Evolutionary conservation across 1,140 invertebrate species (phyloP).

Genomic region (Micrasema longulum): DNA sequence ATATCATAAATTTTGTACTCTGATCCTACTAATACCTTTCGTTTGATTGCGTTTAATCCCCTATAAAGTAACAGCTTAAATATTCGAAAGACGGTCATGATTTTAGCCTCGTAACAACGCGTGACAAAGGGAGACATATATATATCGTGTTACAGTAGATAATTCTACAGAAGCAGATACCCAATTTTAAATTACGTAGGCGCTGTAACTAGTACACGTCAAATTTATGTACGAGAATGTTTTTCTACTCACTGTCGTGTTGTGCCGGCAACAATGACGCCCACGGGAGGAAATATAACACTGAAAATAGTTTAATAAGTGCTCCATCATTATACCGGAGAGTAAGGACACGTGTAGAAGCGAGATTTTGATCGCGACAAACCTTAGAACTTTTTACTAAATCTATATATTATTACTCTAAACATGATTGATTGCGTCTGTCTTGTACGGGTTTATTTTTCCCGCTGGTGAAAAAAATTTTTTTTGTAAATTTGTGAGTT

Average conservation of each 20-base stretch:
- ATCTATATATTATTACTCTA: no score
- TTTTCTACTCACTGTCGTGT: conserved; percentile 17
- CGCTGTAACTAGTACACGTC: conserved; percentile 4
- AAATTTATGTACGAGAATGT: background rate
- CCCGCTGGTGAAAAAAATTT: no score
- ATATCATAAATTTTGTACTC: no score
- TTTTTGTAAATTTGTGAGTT: no score
- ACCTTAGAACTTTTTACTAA: no score
- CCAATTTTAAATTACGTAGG: background rate
- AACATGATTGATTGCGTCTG: no score
- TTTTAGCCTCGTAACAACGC: background rate
- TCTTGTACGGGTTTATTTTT: no score
- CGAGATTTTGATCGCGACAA: no score
- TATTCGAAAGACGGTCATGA: background rate
- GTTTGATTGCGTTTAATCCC: no score
- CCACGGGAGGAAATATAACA: conserved; percentile 10
- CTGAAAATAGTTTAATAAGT: conserved; percentile 20
- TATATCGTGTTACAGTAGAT: background rate
- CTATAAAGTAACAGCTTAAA: background rate
- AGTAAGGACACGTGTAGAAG: no score
- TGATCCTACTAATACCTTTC: no score
- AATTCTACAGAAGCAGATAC: conserved; percentile 5
- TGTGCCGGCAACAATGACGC: conserved; percentile 22
- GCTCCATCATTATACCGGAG: background rate
- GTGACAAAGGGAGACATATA: background rate